Evolutionary conservation across 1,140 invertebrate genomes (phyloP).

Genomic region (Aphidius gifuensis): DNA sequence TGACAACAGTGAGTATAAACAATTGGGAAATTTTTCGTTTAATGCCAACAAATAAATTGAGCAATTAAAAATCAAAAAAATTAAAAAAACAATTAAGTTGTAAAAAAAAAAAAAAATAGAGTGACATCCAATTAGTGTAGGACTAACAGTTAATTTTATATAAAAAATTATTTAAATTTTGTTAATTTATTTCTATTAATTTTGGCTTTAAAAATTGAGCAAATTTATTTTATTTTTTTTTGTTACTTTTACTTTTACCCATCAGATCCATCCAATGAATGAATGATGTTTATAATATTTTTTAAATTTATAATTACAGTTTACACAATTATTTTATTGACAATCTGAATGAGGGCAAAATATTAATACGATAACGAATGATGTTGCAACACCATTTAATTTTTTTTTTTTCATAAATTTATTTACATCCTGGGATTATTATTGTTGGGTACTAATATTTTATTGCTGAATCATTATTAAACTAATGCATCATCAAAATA

Average conservation of each 20-base stretch:
- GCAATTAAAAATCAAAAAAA: conserved; percentile 30
- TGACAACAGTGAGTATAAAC: conserved; percentile 57
- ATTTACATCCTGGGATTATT: conserved; percentile 20
- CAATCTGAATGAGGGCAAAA: conserved; percentile 52
- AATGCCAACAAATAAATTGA: no score
- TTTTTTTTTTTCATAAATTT: neutral
- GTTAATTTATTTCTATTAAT: no score
- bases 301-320: neutral
- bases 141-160: no score
- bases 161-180: no score
- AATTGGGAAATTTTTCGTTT: no score
- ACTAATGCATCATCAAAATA: no score
- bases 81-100: conserved; percentile 9
- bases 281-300: conserved; percentile 14
- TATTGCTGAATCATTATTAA: no score
- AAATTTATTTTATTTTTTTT: conserved; percentile 21
- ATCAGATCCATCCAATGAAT: conserved; percentile 11
- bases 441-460: conserved; percentile 36
- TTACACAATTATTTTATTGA: conserved; percentile 6
- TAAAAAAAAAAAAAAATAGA: conserved; percentile 17
- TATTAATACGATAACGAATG: conserved; percentile 53
- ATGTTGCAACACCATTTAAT: conserved; percentile 8
- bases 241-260: neutral
- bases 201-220: conserved; percentile 20
- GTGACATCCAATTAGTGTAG: conserved; percentile 16